Evolutionary conservation across 2,113 vertebrate genomes (phyloP), one percentile per base, ranked within the genome.

Genomic region (Neogobius melanostomus): DNA sequence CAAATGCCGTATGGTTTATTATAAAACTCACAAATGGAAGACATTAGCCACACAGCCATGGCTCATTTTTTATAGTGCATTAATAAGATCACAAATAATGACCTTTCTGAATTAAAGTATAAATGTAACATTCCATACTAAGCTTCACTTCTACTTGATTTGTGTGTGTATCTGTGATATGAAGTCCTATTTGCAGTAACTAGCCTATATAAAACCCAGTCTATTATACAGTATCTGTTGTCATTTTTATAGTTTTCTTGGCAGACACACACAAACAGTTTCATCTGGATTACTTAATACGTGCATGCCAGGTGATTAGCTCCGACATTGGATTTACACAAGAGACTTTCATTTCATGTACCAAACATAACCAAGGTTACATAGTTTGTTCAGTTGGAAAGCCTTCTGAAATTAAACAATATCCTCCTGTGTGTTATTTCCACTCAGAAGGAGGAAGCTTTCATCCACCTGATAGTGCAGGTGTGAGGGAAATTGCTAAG

Each of bases 401-500:
- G 46, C 46, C 7, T 47, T 5, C 5, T 47, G 6, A 47, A 47
- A 47, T 11, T 3, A 51, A 2, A 3, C 11, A 6, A 51, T 15
- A 6, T 6, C 15, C 49, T 51, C 15, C 15, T 51, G 5, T 14
- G 49, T 51, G 11, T 51, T 51, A 6, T 6, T 61, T 51, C 44
- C 53, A 46, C 7, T 15, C 49, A 65, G 21, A 21, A 21, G 21
- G 1, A 21, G 44, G 42, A n/a, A 6, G 4, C 44, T 63, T 61
- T 43, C 8, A 21, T 66, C 42, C n/a, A 53, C 53, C 28, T 21
- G 60, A 15, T 51, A 51, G 21, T 21, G 21, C 12, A 76, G 47
- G 48, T 75, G 54, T 65, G 54, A 52, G 54, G 72, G 16, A 28
- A 71, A 63, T 7, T 47, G 51, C 52, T 36, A 7, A 11, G 17